Conservation (phyloP, 2,888 invertebrate genomes). For the Prenolepis imparis region DNA sequence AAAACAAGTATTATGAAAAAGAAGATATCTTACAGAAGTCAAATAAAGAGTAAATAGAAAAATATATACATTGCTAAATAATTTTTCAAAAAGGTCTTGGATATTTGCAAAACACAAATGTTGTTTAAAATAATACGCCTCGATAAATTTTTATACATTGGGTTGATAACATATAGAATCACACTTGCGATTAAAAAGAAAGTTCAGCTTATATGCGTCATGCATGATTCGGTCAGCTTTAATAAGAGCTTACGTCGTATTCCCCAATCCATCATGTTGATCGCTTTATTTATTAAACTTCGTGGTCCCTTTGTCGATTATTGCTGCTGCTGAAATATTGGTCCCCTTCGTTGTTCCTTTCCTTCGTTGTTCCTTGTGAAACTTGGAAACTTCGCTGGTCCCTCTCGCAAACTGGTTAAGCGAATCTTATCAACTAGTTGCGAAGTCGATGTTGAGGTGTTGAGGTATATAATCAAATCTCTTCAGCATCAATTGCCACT, state of each 20-base stretch:
- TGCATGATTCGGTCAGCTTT: slow-evolving; percentile 47
- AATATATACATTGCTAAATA: neutral
- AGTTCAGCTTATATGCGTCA: slow-evolving; percentile 33
- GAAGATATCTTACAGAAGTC: neutral
- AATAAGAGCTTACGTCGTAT: slow-evolving; percentile 89
- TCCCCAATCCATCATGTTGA: slow-evolving; percentile 92
- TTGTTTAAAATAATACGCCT: slow-evolving; percentile 18
- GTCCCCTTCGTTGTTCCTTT: slow-evolving; percentile 48
- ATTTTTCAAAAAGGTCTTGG: neutral
- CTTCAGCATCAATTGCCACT: slow-evolving; percentile 3
- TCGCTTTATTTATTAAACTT: slow-evolving; percentile 33
- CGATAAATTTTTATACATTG: neutral
- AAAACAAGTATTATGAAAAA: slow-evolving; percentile 6
- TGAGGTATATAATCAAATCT: slow-evolving; percentile 27
- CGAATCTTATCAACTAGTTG: slow-evolving; percentile 45
- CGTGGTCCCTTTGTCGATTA: slow-evolving; percentile 47
- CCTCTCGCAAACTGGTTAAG: slow-evolving; percentile 19
- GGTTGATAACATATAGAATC: slow-evolving; percentile 12
- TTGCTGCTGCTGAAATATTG: slow-evolving; percentile 41
- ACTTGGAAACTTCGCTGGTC: slow-evolving; percentile 28
- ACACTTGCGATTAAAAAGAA: slow-evolving; percentile 2
- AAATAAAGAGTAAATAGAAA: neutral
- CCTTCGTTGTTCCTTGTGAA: slow-evolving; percentile 48
- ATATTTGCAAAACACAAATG: slow-evolving; percentile 7
- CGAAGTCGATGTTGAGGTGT: neutral